These are phyloP conservation scores for Chionodraco myersi DNA, from an alignment of 2,113 vertebrate genomes.

Conservation along the genomic window DNA sequence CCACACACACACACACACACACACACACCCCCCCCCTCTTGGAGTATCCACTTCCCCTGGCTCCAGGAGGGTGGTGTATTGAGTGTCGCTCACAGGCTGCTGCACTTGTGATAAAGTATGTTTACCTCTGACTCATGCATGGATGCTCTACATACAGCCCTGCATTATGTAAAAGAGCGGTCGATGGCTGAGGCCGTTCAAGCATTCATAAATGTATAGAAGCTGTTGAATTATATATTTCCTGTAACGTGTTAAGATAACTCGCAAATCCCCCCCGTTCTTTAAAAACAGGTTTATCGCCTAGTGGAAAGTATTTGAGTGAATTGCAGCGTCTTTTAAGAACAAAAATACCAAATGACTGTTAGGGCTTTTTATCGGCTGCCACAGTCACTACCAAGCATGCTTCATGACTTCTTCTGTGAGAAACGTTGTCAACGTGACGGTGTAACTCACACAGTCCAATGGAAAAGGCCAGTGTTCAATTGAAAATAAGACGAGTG, in stretches of 20 bases:
- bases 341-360: not conserved
- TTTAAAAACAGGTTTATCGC: too few species aligned
- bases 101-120: too few species aligned
- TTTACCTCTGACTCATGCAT: too few species aligned
- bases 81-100: too few species aligned
- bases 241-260: too few species aligned
- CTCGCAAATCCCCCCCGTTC: too few species aligned
- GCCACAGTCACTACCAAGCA: not conserved
- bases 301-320: not conserved
- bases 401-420: slow-evolving; percentile 21
- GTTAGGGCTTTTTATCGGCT: not conserved
- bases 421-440: slow-evolving; percentile 17
- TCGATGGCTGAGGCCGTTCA: not conserved
- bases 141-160: too few species aligned
- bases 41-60: too few species aligned
- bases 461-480: slow-evolving; percentile 37
- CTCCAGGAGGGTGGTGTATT: too few species aligned
- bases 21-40: not conserved
- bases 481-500: not conserved
- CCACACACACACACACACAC: not conserved
- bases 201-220: not conserved
- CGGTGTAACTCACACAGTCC: slow-evolving; percentile 22
- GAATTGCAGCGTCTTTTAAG: not conserved
- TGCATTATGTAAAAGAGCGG: not conserved
- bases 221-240: not conserved